phyloP scores from a whole-genome alignment of 2,888 invertebrate species.

The Tromatobia lineatoria region DNA sequence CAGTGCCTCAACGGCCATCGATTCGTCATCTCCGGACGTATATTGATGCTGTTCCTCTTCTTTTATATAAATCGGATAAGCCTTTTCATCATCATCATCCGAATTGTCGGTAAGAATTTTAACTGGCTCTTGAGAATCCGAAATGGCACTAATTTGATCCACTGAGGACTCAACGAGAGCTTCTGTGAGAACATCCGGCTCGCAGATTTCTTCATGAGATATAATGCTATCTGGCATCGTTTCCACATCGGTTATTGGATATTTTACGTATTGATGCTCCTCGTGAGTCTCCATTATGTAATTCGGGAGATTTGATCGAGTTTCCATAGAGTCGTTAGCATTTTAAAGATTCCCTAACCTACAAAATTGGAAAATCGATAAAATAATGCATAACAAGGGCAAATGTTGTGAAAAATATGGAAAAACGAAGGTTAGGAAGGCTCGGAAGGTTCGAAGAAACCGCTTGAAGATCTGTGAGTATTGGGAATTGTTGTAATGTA shows the following conservation, averaged over 20 bases:
- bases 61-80: constrained; percentile 81
- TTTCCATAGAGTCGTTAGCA: not conserved
- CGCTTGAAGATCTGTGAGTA: not conserved
- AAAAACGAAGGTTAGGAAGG: not conserved
- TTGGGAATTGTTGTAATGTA: not conserved
- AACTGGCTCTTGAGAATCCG: constrained; percentile 75
- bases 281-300: constrained; percentile 80
- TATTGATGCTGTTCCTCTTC: constrained; percentile 80
- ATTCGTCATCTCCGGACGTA: constrained; percentile 83
- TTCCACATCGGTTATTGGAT: constrained; percentile 76
- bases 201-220: constrained; percentile 82
- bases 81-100: constrained; percentile 77
- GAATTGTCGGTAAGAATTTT: constrained; percentile 78
- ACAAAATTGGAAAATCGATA: constrained; percentile 10
- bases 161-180: constrained; percentile 74
- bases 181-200: constrained; percentile 76
- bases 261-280: constrained; percentile 80
- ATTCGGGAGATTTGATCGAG: not conserved
- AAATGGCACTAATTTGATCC: constrained; percentile 68
- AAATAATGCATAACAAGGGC: not conserved
- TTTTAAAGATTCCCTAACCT: constrained; percentile 11
- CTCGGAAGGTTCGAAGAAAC: not conserved
- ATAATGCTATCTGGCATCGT: constrained; percentile 74
- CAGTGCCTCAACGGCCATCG: constrained; percentile 86
- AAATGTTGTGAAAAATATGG: not conserved